Conservation (phyloP, 1,140 invertebrate species). For the Trinorchestia longiramus region DNA sequence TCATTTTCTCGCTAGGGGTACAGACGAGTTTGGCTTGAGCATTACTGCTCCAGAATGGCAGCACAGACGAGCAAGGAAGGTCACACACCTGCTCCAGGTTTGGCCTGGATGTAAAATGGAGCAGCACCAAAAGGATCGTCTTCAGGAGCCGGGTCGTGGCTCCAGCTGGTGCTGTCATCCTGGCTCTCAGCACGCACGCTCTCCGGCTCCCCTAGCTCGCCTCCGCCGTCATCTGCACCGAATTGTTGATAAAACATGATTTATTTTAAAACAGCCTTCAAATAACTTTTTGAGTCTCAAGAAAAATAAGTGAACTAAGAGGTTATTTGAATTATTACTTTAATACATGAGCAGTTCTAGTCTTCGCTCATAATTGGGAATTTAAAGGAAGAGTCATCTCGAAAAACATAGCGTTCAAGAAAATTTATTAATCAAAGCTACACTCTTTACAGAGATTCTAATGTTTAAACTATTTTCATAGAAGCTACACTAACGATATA, state of each 20-base stretch:
- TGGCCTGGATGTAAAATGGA: slow-evolving; percentile 76
- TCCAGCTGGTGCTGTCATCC: background rate
- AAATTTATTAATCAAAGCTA: too few species aligned
- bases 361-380: too few species aligned
- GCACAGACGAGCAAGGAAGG: background rate
- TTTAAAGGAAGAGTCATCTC: too few species aligned
- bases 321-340: background rate
- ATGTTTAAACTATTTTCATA: too few species aligned
- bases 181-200: background rate
- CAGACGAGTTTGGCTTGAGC: background rate
- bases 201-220: background rate
- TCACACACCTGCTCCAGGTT: background rate
- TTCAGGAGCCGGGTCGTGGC: slow-evolving; percentile 75
- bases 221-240: background rate
- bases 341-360: background rate
- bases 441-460: too few species aligned
- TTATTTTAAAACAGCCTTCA: background rate
- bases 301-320: background rate
- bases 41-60: background rate
- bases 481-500: too few species aligned
- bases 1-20: background rate
- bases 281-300: background rate
- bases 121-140: slow-evolving; percentile 84
- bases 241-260: background rate
- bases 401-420: too few species aligned